A percentile compares a stretch with the other conserved stretches of the same genome.
Evolutionary conservation across 1,140 invertebrate species (phyloP).

Genomic region (Penaeus vannamei): DNA sequence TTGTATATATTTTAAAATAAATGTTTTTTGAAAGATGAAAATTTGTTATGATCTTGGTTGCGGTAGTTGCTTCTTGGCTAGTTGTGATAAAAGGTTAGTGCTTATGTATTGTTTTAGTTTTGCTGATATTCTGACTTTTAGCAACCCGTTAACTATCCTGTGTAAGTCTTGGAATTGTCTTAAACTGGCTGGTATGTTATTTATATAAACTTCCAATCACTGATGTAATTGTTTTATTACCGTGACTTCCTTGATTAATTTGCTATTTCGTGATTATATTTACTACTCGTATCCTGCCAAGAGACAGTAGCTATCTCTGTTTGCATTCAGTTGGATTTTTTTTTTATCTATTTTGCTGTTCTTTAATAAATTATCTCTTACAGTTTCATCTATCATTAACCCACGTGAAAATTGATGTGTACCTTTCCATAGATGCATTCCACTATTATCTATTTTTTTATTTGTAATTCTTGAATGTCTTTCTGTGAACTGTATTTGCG

Average conservation of each 20-base stretch:
- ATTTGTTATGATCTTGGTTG: constrained; percentile 17
- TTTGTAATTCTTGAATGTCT: too few species aligned
- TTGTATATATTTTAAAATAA: constrained; percentile 3
- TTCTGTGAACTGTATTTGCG: too few species aligned
- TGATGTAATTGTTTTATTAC: too few species aligned
- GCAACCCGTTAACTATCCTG: too few species aligned
- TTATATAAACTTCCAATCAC: too few species aligned
- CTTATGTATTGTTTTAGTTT: not conserved
- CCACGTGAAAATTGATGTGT: too few species aligned
- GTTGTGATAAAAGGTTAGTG: constrained; percentile 43
- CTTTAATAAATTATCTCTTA: constrained; percentile 27
- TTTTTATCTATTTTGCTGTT: constrained; percentile 1
- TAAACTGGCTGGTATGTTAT: too few species aligned
- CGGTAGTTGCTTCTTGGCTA: not conserved
- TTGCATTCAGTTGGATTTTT: not conserved
- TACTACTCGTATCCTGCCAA: not conserved
- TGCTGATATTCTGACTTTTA: not conserved
- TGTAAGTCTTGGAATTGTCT: too few species aligned
- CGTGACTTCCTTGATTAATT: not conserved
- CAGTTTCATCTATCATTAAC: too few species aligned
- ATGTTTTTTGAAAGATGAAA: not conserved
- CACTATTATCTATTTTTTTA: too few species aligned
- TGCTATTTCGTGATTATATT: constrained; percentile 5
- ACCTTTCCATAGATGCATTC: too few species aligned
- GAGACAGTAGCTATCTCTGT: constrained; percentile 8